Evolutionary conservation across 2,113 vertebrate genomes (phyloP), one percentile per base, ranked within the genome.

Genomic region (Jacana jacana): DNA sequence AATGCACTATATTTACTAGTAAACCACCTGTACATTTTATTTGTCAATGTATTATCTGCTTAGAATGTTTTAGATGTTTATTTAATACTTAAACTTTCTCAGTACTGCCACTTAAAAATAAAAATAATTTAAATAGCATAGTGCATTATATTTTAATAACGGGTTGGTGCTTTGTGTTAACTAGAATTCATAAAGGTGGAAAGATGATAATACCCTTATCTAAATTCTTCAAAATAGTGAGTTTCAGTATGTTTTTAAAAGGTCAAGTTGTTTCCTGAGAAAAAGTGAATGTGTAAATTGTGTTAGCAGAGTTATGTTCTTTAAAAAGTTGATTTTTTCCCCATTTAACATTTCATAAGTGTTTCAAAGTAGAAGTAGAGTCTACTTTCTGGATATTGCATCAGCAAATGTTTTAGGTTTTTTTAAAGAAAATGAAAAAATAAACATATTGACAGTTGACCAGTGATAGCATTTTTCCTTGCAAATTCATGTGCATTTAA

Each of bases 251-350:
- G 54, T 87, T 84, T 90, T 95, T 86, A 81, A 97, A 97, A 95
- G 88, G 69, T 97, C 89, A 96, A 93, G 91, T 92, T 65, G 25
- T 95, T 97, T 86, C 75, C 73, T 84, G 81, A 96, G 96, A 94
- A 86, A 97, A 95, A 95, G 44, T 90, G 69, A 69, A 87, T 85
- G 49, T 94, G 55, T 76, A 95, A 96, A 95, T 96, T 88, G 84
- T 93, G 70, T 79, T 81, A 93, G 80, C 28, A 71, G 76, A 91
- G 54, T 64, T 78, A n/a, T 95, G 94, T 96, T 91, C 71, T 86
- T 90, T 86, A 49, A 54, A n/a, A 94, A 93, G 79, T 96, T 95
- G 76, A 61, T 95, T 76, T 94, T 94, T 96, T 88, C 44, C 58
- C 75, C 79, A 71, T 94, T 91, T 93, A 97, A 92, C 58, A 61